Evolutionary conservation across 2,797 vertebrate genomes (phyloP), one percentile per base, ranked within the genome.

Genomic region (Acipenser transmontanus): DNA sequence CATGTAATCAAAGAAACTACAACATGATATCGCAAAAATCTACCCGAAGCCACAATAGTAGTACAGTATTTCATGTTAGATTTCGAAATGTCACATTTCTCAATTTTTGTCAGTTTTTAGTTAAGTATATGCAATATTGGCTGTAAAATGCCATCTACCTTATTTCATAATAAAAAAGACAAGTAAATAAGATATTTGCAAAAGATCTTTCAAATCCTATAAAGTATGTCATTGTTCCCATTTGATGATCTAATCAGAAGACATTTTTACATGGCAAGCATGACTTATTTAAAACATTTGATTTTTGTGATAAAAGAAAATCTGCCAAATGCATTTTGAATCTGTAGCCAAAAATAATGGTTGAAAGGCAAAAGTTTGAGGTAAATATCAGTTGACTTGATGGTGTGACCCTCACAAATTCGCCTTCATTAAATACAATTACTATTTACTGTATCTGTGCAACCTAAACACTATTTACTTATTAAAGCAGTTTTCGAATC

Each of bases 361-460:
- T 86, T 86, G 34, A 13, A 57, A n/a, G 54, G 54, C 54, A 17
- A 49, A 51, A 50, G 57, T 14, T 84, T 67, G 75, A 87, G 81
- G 86, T 80, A 87, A 89, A 82, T 79, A 70, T 70, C 68, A 69
- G 77, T 72, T 66, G 80, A 86, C 85, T 68, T 68, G 62, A 59
- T 70, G 65, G 73, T 66, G 71, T 10, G 69, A 72, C 78, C 74
- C 72, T 72, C 72, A 68, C 76, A 66, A 78, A 17, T 74, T 75
- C 78, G 74, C 62, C 75, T 81, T 85, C 78, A 82, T 84, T 77
- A 78, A 69, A 73, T 76, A 67, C 1, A 13, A 57, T 57, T 8
- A 13, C 7, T 57, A n/a, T 11, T 11, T 6, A 57, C 54, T n/a
- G 12, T 57, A 11, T 57, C 14, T 7, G 6, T 11, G 54, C 9